phyloP scores from a whole-genome alignment of 2,113 vertebrate species.

The Psittacus erithacus region DNA sequence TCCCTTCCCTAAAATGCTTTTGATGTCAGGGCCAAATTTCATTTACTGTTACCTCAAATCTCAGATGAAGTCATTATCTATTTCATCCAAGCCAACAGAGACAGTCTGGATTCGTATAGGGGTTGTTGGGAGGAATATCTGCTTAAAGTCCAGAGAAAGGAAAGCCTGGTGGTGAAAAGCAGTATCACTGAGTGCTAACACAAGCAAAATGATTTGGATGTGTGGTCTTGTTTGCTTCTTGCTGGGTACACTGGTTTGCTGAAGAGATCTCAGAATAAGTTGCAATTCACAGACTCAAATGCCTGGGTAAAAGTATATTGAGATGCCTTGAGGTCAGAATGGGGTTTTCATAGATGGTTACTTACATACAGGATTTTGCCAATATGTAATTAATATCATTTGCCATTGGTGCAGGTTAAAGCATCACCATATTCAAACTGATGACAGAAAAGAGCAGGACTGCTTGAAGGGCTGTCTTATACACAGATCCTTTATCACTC shows the following conservation, averaged over 20 bases:
- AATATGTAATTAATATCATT: background rate
- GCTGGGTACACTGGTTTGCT: background rate
- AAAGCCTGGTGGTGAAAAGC: background rate
- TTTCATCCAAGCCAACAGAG: background rate
- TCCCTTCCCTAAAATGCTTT: background rate
- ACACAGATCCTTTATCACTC: background rate
- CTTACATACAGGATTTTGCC: background rate
- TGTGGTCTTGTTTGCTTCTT: background rate
- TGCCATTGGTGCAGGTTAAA: background rate
- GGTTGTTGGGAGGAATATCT: background rate
- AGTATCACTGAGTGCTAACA: rapidly evolving
- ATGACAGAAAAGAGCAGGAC: background rate
- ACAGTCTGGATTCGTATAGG: background rate
- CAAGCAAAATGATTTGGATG: background rate
- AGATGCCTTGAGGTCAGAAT: background rate
- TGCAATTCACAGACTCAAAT: background rate
- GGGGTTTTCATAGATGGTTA: background rate
- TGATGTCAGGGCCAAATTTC: background rate
- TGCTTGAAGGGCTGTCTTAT: background rate
- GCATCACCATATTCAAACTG: background rate
- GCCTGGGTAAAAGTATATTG: background rate
- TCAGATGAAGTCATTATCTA: background rate
- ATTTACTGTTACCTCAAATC: background rate
- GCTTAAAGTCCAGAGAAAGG: background rate
- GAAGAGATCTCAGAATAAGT: background rate